Percentiles rank a stretch among this genome's conserved stretches.
Evolutionary conservation across 2,113 vertebrate species (phyloP).

Genomic region (Xerus inauris): DNA sequence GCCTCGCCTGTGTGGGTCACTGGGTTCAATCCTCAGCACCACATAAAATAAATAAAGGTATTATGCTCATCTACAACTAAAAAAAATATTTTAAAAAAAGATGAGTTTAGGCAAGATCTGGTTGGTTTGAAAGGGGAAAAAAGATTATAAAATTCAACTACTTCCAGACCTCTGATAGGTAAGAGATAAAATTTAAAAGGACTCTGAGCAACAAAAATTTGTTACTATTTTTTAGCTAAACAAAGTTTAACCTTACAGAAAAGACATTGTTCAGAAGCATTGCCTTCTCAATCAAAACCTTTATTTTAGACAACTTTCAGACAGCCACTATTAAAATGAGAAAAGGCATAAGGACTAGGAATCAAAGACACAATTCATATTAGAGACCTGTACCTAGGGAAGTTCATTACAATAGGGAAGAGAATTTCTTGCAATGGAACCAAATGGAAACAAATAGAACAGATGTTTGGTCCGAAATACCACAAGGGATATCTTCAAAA

Average conservation of each 20-base stretch:
- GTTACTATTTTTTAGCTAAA: neutral
- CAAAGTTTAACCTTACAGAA: neutral
- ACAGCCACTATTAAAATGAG: neutral
- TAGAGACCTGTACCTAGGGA: neutral
- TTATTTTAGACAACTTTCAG: neutral
- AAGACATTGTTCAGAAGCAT: neutral
- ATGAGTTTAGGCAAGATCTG: neutral
- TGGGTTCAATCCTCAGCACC: too few relatives aligned
- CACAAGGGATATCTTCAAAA: neutral
- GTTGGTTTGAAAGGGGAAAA: neutral
- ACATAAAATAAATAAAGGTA: too few relatives aligned
- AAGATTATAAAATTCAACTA: neutral
- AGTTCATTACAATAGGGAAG: neutral
- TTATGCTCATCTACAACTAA: too few relatives aligned
- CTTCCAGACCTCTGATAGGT: neutral
- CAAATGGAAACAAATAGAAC: neutral
- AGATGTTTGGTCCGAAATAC: neutral
- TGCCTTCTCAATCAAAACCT: neutral
- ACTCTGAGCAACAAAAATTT: neutral
- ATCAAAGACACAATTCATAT: neutral
- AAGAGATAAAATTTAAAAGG: conserved; percentile 33
- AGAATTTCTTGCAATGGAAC: neutral
- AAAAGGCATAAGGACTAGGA: neutral
- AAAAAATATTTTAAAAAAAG: conserved; percentile 29
- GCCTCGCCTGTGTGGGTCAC: too few relatives aligned